Evolutionary conservation across 1,140 invertebrate genomes (phyloP).

Genomic region (Daktulosphaira vitifoliae): DNA sequence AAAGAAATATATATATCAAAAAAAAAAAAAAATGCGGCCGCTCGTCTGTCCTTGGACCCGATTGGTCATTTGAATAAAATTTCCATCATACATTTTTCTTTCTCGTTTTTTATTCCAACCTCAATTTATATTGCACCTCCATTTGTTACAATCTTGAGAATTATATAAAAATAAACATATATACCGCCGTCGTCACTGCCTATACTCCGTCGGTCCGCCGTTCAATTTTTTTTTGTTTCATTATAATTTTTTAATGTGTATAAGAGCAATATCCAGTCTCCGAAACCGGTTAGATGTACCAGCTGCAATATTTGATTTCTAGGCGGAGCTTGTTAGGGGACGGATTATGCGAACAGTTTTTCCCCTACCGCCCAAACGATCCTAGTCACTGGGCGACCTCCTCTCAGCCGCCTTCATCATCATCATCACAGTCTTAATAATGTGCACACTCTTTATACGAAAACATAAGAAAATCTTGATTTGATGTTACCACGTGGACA

Average conservation of each 20-base stretch:
- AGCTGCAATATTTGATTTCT: conserved; percentile 14
- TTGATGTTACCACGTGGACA: too few species aligned
- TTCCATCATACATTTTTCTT: conserved; percentile 15
- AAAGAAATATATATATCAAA: not conserved
- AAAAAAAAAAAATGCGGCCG: conserved; percentile 21
- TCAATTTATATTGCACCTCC: conserved; percentile 14
- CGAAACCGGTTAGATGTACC: conserved; percentile 21
- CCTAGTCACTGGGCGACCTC: conserved; percentile 6
- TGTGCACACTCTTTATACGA: too few species aligned
- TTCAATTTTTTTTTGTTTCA: conserved; percentile 22
- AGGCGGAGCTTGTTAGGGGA: conserved; percentile 28
- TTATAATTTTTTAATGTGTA: conserved; percentile 12
- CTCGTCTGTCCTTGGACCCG: conserved; percentile 27
- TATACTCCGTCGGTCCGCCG: conserved; percentile 3
- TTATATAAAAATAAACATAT: too few species aligned
- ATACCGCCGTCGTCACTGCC: not conserved
- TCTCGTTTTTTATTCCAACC: not conserved
- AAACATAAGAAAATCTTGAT: too few species aligned
- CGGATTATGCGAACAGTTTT: conserved; percentile 29
- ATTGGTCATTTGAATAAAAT: conserved; percentile 33
- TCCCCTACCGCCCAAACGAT: conserved; percentile 13
- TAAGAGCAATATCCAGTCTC: conserved; percentile 12
- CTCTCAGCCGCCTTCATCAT: conserved; percentile 1
- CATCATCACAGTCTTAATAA: too few species aligned
- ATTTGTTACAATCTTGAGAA: too few species aligned